Base-by-base conservation (phyloP, 1,140 invertebrate species). In the Maconellicoccus hirsutus region DNA sequence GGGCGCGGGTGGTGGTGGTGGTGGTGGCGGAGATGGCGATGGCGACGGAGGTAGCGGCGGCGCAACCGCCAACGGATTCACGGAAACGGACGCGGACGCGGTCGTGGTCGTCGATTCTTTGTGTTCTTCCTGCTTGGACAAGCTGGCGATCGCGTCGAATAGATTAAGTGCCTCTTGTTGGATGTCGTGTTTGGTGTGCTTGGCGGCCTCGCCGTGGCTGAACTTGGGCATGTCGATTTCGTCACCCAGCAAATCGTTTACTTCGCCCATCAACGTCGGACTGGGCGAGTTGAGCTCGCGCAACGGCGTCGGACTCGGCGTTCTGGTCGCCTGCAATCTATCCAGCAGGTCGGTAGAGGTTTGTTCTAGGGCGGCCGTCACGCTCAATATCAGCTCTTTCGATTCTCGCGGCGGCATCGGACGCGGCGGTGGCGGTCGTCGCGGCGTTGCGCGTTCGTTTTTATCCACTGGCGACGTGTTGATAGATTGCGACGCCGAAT, bases 321-420 rank as follows among this genome's bases (percentile, higher is more conserved):
- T 90, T 73, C 89, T 83, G 0, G 90, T 92, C 8, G 87, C 88
- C 73, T 90, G 88, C 59, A 93, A 84, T 61, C 91, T 86, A 73
- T 92, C 89, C 42, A 93, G 77, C 63, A 94, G 80, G 78, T 91
- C 87, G 21, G 89, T 89, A 71, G 90, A 93, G 0, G 90, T 91
- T 26, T 91, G 89, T 77, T 94, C 90, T 88, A 94, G 87, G 59
- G 90, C 90, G 4, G 89, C 91, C 23, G 92, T 93, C 0, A 94
- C 91, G 14, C 88, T 90, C 66, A 90, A 83, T 25, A 94, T 88
- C 1, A 94, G 81, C 77, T 93, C 89, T 83, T 93, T 89, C 0
- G 91, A 93, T 77, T 90, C 87, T 69, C 83, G 83, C 69, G 87
- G 85, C 2, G 86, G 83, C 16, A 85, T 84, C 19, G 84, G 83